Evolutionary conservation across 2,797 vertebrate species (phyloP), one percentile per base, ranked within the genome.

Genomic region (Hafferia zeledoni): DNA sequence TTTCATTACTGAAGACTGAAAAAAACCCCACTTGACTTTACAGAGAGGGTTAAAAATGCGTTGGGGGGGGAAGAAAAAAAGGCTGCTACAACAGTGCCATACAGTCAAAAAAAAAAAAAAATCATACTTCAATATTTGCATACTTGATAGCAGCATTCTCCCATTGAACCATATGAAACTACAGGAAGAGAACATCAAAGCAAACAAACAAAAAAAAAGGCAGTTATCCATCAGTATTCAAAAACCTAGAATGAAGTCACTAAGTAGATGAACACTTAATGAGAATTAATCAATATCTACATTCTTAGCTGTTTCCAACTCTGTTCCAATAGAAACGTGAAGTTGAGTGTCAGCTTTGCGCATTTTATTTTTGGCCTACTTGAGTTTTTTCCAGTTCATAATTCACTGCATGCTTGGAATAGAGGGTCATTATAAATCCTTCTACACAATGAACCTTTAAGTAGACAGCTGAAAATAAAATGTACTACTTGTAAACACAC

Each of bases 381-480:
- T 94, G 94, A 96, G 79, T 93, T 97, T 98, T 61, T 98, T 98
- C 98, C 98, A 98, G 98, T 98, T 98, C 94, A 97, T 94, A 98
- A 97, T 97, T 98, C 97, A 98, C 96, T 97, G 98, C 98, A 98
- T 98, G 98, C 98, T 98, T 98, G 97, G 98, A 98, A 98, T 96
- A 98, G 95, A 97, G 93, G 96, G 90, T 96, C 94, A 96, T 96
- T 97, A 97, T 97, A 98, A 98, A 97, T 97, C 96, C 94, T 98
- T 98, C 98, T 98, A 98, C 97, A 98, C 97, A 98, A 97, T 20
- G 91, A 98, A 97, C 96, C 97, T 97, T 97, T 97, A 97, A 97
- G 97, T 94, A 98, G 97, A 98, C 97, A 97, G 97, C 41, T 97
- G 96, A 97, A 98, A 98, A 98, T 96, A 96, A 98, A 98, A 92